phyloP scores from a whole-genome alignment of 2,797 vertebrate species.

The Hafferia zeledoni region DNA sequence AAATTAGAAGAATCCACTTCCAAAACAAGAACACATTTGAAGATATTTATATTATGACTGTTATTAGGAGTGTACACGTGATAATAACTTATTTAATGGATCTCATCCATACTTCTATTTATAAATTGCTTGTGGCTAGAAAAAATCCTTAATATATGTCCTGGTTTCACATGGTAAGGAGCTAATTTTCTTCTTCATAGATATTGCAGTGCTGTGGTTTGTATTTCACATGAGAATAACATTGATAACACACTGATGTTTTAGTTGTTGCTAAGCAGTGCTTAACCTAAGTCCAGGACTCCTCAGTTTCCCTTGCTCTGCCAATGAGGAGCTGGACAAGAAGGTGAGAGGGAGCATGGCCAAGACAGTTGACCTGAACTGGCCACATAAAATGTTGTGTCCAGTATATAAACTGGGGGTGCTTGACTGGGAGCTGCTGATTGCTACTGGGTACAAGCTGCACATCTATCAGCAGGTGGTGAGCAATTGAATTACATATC shows the following conservation, averaged over 20 bases:
- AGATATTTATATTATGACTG: background rate
- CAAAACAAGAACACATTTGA: background rate
- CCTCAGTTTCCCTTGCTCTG: background rate
- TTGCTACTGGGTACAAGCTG: background rate
- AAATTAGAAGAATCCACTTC: background rate
- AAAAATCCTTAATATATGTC: background rate
- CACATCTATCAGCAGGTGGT: rapidly evolving
- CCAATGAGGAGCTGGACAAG: background rate
- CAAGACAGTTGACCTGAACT: background rate
- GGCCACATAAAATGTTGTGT: background rate
- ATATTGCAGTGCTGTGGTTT: background rate
- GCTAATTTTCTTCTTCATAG: background rate
- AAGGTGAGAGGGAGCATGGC: background rate
- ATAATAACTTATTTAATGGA: background rate
- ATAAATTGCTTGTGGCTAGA: background rate
- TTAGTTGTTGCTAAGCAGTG: background rate
- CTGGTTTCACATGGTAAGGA: background rate
- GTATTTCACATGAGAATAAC: background rate
- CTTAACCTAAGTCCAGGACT: background rate
- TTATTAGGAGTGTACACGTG: background rate
- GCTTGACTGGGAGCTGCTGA: background rate
- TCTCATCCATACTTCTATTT: background rate
- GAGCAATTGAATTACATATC: background rate
- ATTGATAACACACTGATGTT: background rate
- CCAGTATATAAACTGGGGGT: background rate